phyloP scores from a whole-genome alignment of 92 coral and sea anemone species.

The Palythoa caribaeorum region DNA sequence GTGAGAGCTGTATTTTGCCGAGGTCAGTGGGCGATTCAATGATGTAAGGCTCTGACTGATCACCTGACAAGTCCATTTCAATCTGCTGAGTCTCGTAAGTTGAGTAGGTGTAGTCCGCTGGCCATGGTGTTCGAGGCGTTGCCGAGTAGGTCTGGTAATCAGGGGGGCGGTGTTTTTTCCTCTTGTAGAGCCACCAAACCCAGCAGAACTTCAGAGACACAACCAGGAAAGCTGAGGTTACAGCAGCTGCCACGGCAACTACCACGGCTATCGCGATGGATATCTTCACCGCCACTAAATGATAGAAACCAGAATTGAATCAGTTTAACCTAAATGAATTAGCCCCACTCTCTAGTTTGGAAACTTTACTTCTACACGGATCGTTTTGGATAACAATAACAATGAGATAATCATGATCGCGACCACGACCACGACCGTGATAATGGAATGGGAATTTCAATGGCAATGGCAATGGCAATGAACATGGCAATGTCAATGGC shows the following conservation, averaged over 20 bases:
- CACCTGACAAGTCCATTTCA: constrained; percentile 71
- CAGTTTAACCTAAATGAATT: neutral
- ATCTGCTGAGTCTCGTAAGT: constrained; percentile 83
- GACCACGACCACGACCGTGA: too few relatives aligned
- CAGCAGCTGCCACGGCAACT: constrained; percentile 88
- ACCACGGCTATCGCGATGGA: constrained; percentile 79
- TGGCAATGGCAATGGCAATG: too few relatives aligned
- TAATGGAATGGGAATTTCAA: too few relatives aligned
- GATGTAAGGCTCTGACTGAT: constrained; percentile 80
- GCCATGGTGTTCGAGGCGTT: constrained; percentile 76
- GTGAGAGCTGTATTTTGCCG: constrained; percentile 86
- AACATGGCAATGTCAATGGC: too few relatives aligned
- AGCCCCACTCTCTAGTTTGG: too few relatives aligned
- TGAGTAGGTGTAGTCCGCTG: constrained; percentile 78
- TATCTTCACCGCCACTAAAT: constrained; percentile 66
- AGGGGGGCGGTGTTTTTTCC: constrained; percentile 60
- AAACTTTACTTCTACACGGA: too few relatives aligned
- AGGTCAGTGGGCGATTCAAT: constrained; percentile 91
- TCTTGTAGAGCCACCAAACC: constrained; percentile 89
- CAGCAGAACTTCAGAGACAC: constrained; percentile 96
- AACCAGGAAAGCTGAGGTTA: constrained; percentile 82
- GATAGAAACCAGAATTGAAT: neutral
- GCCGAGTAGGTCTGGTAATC: constrained; percentile 79
- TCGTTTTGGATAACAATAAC: too few relatives aligned
- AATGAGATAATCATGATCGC: too few relatives aligned